phyloP scores from a whole-genome alignment of 2,888 invertebrate species.

The Ptycholaimellus sp. region DNA sequence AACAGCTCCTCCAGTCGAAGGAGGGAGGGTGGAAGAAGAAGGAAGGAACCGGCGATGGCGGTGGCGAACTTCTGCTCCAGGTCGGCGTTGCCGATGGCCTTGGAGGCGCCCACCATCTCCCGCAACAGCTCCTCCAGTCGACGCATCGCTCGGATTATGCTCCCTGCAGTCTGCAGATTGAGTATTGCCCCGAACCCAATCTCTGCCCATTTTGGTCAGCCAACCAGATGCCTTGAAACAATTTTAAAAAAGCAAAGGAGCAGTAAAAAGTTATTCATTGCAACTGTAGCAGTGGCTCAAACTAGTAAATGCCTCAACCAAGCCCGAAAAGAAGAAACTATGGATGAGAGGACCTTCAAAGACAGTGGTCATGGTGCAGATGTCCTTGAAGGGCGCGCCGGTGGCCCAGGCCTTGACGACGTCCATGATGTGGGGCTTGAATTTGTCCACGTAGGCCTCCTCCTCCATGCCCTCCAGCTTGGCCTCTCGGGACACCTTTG shows the following conservation, averaged over 20 bases:
- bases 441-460: slow-evolving; percentile 52
- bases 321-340: too few species aligned
- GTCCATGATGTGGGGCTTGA: slow-evolving; percentile 87
- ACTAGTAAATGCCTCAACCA: slow-evolving; percentile 1
- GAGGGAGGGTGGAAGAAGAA: too few species aligned
- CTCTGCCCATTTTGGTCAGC: not conserved
- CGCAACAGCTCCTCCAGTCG: slow-evolving; percentile 78
- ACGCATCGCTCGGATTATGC: slow-evolving; percentile 71
- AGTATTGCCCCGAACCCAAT: not conserved
- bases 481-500: slow-evolving; percentile 47
- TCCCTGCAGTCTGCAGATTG: slow-evolving; percentile 33
- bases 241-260: not conserved
- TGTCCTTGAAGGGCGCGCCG: slow-evolving; percentile 63
- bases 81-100: slow-evolving; percentile 13
- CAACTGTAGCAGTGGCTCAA: too few species aligned
- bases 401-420: slow-evolving; percentile 85
- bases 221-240: not conserved
- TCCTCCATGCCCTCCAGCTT: slow-evolving; percentile 27
- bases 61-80: slow-evolving; percentile 28
- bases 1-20: too few species aligned
- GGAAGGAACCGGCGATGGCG: not conserved
- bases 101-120: slow-evolving; percentile 51
- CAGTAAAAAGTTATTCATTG: too few species aligned
- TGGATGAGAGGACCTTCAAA: slow-evolving; percentile 48
- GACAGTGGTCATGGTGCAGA: slow-evolving; percentile 84